Percentiles rank a stretch among this genome's conserved stretches.
Conservation (phyloP, 2,797 vertebrate genomes). For the Simalia tracyae region DNA sequence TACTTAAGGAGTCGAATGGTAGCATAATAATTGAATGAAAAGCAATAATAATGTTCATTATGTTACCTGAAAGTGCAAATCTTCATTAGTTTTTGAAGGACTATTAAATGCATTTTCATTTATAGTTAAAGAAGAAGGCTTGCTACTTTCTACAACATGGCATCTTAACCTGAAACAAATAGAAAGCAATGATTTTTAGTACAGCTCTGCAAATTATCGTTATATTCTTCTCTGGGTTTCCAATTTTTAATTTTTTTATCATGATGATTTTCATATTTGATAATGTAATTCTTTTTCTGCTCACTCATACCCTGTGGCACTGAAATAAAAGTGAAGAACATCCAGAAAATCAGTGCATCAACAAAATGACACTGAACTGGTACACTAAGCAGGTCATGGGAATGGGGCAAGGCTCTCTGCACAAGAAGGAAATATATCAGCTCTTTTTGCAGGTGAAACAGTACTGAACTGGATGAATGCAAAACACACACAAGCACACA, state of each 20-base stretch:
- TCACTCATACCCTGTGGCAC: not conserved
- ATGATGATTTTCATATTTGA: not conserved
- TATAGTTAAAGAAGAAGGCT: conserved; percentile 73
- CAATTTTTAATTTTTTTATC: not conserved
- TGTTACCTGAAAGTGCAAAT: conserved; percentile 80
- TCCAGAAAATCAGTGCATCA: not conserved
- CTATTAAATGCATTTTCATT: conserved; percentile 74
- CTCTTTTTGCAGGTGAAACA: not conserved
- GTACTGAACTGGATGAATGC: not conserved
- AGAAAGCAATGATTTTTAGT: not conserved
- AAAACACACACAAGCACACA: not conserved
- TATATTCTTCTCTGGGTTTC: not conserved
- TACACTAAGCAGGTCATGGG: not conserved
- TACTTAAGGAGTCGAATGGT: not conserved
- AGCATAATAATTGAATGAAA: not conserved
- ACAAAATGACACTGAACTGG: not conserved
- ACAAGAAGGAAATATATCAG: not conserved
- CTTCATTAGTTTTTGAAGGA: conserved; percentile 76
- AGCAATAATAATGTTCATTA: not conserved
- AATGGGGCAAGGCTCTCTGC: not conserved
- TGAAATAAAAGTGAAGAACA: not conserved
- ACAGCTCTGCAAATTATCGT: not conserved
- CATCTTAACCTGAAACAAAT: conserved; percentile 84
- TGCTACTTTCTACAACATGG: conserved; percentile 83
- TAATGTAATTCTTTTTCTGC: not conserved